Percentiles rank a stretch among this genome's conserved stretches.
Evolutionary conservation across 1,140 invertebrate species (phyloP).

Genomic region (Lerema accius): DNA sequence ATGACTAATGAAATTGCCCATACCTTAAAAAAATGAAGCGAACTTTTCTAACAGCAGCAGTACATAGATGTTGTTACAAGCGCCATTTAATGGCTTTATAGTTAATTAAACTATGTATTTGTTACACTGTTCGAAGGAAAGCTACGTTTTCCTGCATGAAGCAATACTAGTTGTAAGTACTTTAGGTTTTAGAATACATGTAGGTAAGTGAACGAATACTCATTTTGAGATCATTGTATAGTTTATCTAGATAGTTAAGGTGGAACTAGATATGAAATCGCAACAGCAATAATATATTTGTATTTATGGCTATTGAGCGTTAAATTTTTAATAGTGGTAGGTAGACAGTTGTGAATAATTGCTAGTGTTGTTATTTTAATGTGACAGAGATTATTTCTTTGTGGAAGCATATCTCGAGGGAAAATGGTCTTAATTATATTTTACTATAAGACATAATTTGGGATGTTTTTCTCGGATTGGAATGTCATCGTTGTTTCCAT

Average conservation of each 20-base stretch:
- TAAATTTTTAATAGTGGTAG: conserved; percentile 81
- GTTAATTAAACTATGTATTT: conserved; percentile 55
- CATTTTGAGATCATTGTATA: conserved; percentile 78
- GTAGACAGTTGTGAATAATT: conserved; percentile 79
- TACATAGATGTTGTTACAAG: conserved; percentile 55
- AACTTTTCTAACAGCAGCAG: conserved; percentile 8
- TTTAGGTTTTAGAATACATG: conserved; percentile 60
- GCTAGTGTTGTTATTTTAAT: conserved; percentile 77
- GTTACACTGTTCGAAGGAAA: conserved; percentile 70
- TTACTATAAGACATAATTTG: conserved; percentile 17
- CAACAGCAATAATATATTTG: conserved; percentile 82
- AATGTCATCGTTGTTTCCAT: conserved; percentile 66
- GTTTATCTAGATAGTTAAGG: conserved; percentile 70
- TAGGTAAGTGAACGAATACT: conserved; percentile 78
- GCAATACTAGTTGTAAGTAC: conserved; percentile 77
- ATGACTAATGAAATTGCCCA: too few species aligned
- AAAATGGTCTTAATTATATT: conserved; percentile 32
- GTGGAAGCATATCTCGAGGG: conserved; percentile 45
- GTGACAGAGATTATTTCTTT: conserved; percentile 71
- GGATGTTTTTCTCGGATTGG: conserved; percentile 34
- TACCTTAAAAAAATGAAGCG: not conserved
- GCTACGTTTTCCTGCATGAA: conserved; percentile 73
- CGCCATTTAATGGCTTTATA: conserved; percentile 72
- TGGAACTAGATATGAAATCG: conserved; percentile 70
- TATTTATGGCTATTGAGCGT: conserved; percentile 81